phyloP scores from a whole-genome alignment of 2,888 invertebrate species.

The Panzeria rudis region DNA sequence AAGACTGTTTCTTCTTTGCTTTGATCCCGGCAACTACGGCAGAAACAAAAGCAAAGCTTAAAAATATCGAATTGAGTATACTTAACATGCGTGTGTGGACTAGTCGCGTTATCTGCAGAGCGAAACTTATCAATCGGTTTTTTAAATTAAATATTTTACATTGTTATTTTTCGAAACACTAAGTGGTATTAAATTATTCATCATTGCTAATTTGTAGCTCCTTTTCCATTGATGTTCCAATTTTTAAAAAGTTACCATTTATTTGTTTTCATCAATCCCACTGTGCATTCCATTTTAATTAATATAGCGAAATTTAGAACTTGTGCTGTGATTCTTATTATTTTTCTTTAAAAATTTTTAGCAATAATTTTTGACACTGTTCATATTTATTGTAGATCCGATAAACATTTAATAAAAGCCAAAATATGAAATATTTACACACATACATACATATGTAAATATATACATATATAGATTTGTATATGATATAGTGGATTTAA shows the following conservation, averaged over 20 bases:
- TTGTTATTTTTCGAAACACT: no score
- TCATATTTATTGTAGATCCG: slow-evolving; percentile 37
- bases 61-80: no score
- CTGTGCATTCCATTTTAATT: slow-evolving; percentile 16
- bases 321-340: not conserved
- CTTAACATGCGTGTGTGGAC: no score
- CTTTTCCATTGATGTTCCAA: no score
- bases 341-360: slow-evolving; percentile 23
- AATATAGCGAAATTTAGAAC: slow-evolving; percentile 18
- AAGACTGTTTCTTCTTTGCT: no score
- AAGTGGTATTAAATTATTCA: no score
- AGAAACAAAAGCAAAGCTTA: no score
- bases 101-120: no score
- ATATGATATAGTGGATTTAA: not conserved
- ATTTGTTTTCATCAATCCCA: not conserved
- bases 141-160: no score
- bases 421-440: not conserved
- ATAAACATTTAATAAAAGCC: slow-evolving; percentile 26
- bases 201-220: no score
- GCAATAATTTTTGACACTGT: slow-evolving; percentile 21
- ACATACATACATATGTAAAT: not conserved
- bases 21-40: no score
- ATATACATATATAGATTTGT: not conserved
- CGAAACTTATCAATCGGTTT: no score
- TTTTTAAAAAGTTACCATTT: not conserved